These are phyloP conservation scores for Ectemnius cavifrons DNA, from an alignment of 2,888 invertebrate species.

Conservation along the genomic window DNA sequence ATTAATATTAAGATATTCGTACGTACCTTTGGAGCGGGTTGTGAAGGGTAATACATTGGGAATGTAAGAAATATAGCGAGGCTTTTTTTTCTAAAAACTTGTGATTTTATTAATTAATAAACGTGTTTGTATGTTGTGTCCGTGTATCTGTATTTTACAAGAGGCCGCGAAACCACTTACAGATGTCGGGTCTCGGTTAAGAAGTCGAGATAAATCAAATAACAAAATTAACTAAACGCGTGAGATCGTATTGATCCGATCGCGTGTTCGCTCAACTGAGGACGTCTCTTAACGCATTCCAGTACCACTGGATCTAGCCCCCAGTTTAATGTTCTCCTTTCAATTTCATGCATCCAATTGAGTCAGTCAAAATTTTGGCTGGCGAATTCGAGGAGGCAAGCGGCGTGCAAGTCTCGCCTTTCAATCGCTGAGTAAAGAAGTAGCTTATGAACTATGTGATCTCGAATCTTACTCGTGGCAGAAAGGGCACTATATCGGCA, in stretches of 20 bases:
- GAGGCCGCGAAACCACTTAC: slow-evolving; percentile 69
- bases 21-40: no score
- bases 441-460: no score
- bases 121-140: slow-evolving; percentile 70
- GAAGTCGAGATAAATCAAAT: slow-evolving; percentile 77
- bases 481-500: not conserved
- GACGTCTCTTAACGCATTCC: slow-evolving; percentile 36
- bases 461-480: no score
- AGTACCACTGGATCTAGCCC: slow-evolving; percentile 29
- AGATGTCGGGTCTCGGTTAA: slow-evolving; percentile 68
- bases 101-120: slow-evolving; percentile 77
- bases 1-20: no score
- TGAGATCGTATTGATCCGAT: slow-evolving; percentile 67
- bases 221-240: slow-evolving; percentile 78
- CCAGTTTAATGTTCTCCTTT: slow-evolving; percentile 13
- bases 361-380: no score
- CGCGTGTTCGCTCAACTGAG: slow-evolving; percentile 60
- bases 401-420: no score
- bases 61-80: no score
- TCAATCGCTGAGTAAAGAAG: no score
- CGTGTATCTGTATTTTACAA: slow-evolving; percentile 76
- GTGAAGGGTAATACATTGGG: not conserved
- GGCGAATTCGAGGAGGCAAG: no score
- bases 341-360: slow-evolving; percentile 9
- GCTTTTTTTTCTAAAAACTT: slow-evolving; percentile 74